A percentile compares a stretch with the other conserved stretches of the same genome.
These are phyloP conservation scores for Mirza zaza DNA, from an alignment of 2,113 vertebrate species.

Conservation along the genomic window DNA sequence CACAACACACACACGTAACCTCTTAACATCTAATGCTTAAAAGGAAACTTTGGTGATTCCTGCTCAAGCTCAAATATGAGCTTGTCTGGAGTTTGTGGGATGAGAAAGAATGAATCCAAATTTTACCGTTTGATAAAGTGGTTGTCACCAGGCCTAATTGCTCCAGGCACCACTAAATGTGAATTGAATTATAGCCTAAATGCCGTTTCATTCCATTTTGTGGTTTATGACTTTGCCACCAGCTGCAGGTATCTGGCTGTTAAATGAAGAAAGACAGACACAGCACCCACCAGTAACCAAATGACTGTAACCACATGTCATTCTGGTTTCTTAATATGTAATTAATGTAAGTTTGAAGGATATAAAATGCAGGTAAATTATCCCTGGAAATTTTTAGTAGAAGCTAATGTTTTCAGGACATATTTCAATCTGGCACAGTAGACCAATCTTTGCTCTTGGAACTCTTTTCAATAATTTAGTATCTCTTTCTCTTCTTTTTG, in stretches of 20 bases:
- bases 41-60: background rate
- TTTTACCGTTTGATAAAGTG: background rate
- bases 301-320: background rate
- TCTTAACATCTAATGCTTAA: background rate
- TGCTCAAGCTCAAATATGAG: background rate
- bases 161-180: background rate
- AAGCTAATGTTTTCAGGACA: background rate
- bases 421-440: background rate
- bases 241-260: background rate
- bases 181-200: background rate
- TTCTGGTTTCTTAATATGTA: constrained; percentile 22
- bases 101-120: background rate
- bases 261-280: background rate
- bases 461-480: background rate
- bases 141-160: background rate
- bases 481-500: background rate
- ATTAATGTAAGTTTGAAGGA: background rate
- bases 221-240: constrained; percentile 5
- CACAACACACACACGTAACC: background rate
- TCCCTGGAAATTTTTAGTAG: background rate
- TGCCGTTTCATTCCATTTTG: constrained; percentile 10
- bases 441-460: background rate
- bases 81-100: background rate
- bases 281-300: background rate
- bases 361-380: background rate